These are phyloP conservation scores for Apamea sordens DNA, from an alignment of 2,888 invertebrate species.

Conservation along the genomic window DNA sequence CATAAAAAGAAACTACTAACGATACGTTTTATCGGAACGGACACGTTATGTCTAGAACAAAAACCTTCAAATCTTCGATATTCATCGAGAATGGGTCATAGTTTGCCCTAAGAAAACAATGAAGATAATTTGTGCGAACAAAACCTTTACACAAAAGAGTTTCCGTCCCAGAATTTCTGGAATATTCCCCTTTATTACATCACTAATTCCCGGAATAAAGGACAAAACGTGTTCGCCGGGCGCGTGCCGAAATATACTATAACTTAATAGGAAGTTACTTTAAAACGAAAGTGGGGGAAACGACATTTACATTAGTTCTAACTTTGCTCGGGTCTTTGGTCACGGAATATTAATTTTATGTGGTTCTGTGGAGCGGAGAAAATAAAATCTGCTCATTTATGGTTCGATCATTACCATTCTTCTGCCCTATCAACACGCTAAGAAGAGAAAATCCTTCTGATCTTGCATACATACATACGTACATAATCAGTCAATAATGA, in stretches of 20 bases:
- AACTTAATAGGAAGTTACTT: slow-evolving; percentile 57
- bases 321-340: slow-evolving; percentile 38
- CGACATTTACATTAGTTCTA: slow-evolving; percentile 31
- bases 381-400: not conserved
- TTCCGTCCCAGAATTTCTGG: slow-evolving; percentile 50
- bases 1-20: not conserved
- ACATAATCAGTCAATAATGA: not conserved
- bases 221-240: slow-evolving; percentile 49
- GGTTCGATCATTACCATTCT: not conserved
- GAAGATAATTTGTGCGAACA: slow-evolving; percentile 53
- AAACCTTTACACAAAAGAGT: slow-evolving; percentile 39
- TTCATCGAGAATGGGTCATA: slow-evolving; percentile 19
- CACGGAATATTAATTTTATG: slow-evolving; percentile 28
- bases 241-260: slow-evolving; percentile 38
- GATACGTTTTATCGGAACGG: not conserved
- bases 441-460: not conserved
- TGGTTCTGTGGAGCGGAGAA: slow-evolving; percentile 4
- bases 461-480: not conserved
- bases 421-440: not conserved
- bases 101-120: slow-evolving; percentile 46
- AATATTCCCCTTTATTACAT: slow-evolving; percentile 63
- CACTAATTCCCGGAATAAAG: slow-evolving; percentile 61
- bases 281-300: slow-evolving; percentile 45
- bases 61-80: slow-evolving; percentile 18
- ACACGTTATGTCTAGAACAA: not conserved